Evolutionary conservation across 2,888 invertebrate species (phyloP).

Genomic region (Fragum whitleyi): DNA sequence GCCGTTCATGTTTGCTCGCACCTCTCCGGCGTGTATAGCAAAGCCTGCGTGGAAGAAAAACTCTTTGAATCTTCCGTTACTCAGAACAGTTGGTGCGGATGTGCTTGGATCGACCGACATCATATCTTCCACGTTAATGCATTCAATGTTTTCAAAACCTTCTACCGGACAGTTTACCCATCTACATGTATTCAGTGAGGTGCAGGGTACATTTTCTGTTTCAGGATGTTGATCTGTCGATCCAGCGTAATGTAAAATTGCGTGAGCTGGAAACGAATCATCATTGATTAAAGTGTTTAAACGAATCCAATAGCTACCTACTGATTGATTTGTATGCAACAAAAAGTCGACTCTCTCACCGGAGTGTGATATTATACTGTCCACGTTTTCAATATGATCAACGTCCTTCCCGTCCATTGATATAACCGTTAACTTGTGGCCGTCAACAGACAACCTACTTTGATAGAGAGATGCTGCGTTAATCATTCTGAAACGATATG

Average conservation of each 20-base stretch:
- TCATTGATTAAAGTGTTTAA: constrained; percentile 64
- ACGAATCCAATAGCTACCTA: constrained; percentile 76
- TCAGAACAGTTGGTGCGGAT: constrained; percentile 20
- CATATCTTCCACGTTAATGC: constrained; percentile 21
- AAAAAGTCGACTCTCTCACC: constrained; percentile 78
- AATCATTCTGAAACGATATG: constrained; percentile 72
- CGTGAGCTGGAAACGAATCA: constrained; percentile 55
- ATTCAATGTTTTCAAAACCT: not conserved
- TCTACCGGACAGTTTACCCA: constrained; percentile 59
- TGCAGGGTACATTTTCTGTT: constrained; percentile 32
- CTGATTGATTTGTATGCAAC: constrained; percentile 62
- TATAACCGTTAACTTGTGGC: constrained; percentile 68
- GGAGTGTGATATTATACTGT: constrained; percentile 70
- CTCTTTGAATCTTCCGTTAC: constrained; percentile 31
- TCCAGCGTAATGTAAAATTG: constrained; percentile 57
- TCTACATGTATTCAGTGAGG: constrained; percentile 33
- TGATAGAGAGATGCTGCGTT: constrained; percentile 67
- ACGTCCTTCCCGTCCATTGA: constrained; percentile 73
- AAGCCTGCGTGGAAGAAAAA: constrained; percentile 40
- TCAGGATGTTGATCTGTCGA: constrained; percentile 28
- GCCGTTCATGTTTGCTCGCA: constrained; percentile 34
- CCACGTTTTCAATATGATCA: constrained; percentile 56
- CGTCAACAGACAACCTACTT: constrained; percentile 73
- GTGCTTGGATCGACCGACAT: not conserved
- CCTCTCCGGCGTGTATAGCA: not conserved